Percentiles rank a stretch among this genome's conserved stretches.
Evolutionary conservation across 1,140 invertebrate species (phyloP).

Genomic region (roundworm (Caenorhabditis elegans)): WBcel235 BX284603.4:13523501-13524000

Average conservation of each 20-base stretch:
- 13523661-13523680: too few relatives aligned
- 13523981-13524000: neutral
- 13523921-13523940: too few relatives aligned
- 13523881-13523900: too few relatives aligned
- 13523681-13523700: neutral
- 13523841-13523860: neutral
- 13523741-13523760: constrained; percentile 9
- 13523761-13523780: neutral
- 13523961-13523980: neutral
- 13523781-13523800: too few relatives aligned
- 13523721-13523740: neutral
- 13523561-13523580: too few relatives aligned
- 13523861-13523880: neutral
- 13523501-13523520: too few relatives aligned
- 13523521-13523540: too few relatives aligned
- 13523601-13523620: too few relatives aligned
- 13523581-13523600: too few relatives aligned
- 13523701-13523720: neutral
- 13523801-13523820: neutral
- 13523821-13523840: neutral
- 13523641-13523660: too few relatives aligned
- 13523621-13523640: too few relatives aligned
- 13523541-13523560: too few relatives aligned
- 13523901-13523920: neutral
- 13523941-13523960: neutral